phyloP scores from a whole-genome alignment of 2,113 vertebrate species.

The Nanorana parkeri region DNA sequence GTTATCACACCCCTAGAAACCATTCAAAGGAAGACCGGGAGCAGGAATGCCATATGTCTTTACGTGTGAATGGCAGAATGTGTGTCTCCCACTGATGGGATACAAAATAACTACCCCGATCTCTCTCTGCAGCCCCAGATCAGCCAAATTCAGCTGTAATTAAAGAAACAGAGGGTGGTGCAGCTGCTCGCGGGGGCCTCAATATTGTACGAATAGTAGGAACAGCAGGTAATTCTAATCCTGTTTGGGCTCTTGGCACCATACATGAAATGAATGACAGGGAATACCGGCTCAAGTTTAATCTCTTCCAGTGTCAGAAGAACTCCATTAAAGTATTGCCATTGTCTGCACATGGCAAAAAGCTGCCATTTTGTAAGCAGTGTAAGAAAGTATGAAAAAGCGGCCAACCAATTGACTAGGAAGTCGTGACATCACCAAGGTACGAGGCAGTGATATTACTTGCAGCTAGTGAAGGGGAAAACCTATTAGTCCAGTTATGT shows the following conservation, averaged over 20 bases:
- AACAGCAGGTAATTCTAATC: slow-evolving; percentile 77
- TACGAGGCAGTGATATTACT: too few relatives aligned
- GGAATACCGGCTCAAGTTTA: slow-evolving; percentile 20
- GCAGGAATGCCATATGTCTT: slow-evolving; percentile 7
- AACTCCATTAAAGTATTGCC: background rate
- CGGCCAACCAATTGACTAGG: background rate
- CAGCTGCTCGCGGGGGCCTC: slow-evolving; percentile 71
- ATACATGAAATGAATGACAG: slow-evolving; percentile 13
- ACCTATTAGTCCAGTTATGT: too few relatives aligned
- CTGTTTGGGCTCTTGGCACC: slow-evolving; percentile 71
- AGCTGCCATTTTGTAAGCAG: too few relatives aligned
- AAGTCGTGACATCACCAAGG: too few relatives aligned
- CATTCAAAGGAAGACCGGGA: background rate
- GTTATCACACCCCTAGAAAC: slow-evolving; percentile 14
- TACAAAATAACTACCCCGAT: background rate
- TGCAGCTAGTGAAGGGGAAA: too few relatives aligned
- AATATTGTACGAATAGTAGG: slow-evolving; percentile 71
- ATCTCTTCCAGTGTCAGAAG: slow-evolving; percentile 15
- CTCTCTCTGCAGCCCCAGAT: background rate
- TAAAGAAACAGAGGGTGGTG: slow-evolving; percentile 71
- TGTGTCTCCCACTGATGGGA: slow-evolving; percentile 27
- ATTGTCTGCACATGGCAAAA: background rate
- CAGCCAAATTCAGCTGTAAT: slow-evolving; percentile 65
- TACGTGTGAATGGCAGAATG: background rate
- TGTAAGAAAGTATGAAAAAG: too few relatives aligned